A percentile compares a stretch with the other conserved stretches of the same genome.
Evolutionary conservation across 2,113 vertebrate genomes (phyloP).

Genomic region (Otolemur garnettii): DNA sequence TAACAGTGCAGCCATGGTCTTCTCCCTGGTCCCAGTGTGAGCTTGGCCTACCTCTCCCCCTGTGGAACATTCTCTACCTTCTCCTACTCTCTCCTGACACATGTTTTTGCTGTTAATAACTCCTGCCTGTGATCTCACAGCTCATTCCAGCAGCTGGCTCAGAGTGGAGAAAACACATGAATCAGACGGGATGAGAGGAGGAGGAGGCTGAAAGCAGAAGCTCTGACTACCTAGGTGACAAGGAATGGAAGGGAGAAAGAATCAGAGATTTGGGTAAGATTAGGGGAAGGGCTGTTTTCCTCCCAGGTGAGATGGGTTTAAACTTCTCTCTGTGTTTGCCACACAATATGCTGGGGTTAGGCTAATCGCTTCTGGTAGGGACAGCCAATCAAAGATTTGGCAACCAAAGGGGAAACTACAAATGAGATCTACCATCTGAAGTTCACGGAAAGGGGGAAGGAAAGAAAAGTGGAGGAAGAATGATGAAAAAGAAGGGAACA

Average conservation of each 20-base stretch:
- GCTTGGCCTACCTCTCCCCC: not conserved
- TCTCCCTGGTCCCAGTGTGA: not conserved
- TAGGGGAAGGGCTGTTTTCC: not conserved
- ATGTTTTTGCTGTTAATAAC: slow-evolving; percentile 71
- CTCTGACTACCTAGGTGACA: slow-evolving; percentile 57
- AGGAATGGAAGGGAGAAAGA: slow-evolving; percentile 31
- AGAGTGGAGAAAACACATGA: slow-evolving; percentile 67
- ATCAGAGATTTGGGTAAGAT: not conserved
- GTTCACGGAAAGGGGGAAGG: not conserved
- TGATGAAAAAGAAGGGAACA: not conserved
- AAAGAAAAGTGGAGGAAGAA: not conserved
- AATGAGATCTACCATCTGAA: not conserved
- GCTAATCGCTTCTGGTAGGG: not conserved
- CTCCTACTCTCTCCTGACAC: slow-evolving; percentile 9
- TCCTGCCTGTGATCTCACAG: slow-evolving; percentile 40
- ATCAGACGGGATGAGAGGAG: slow-evolving; percentile 69
- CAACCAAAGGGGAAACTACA: not conserved
- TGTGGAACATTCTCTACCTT: not conserved
- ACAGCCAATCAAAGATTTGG: not conserved
- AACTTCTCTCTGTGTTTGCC: not conserved
- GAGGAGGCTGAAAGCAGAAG: slow-evolving; percentile 43
- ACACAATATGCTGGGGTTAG: not conserved
- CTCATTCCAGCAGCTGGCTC: slow-evolving; percentile 63
- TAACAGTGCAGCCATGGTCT: not conserved
- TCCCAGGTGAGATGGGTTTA: not conserved